These are phyloP conservation scores for Coryphaenoides rupestris DNA, from an alignment of 2,113 vertebrate species.

Conservation along the genomic window DNA sequence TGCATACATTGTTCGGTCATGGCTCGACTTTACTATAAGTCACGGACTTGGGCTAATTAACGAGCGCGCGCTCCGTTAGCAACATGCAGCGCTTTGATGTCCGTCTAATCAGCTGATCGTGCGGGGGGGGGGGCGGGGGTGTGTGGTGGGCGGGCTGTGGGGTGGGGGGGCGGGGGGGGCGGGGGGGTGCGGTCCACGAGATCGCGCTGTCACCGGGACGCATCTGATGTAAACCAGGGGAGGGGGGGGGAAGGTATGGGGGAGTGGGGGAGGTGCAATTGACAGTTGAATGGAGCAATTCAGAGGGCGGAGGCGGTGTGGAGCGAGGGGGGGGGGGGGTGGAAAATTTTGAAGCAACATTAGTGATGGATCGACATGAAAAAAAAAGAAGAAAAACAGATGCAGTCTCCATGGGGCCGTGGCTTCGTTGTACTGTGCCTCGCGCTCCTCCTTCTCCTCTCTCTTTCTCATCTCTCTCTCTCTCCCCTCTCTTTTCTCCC, in stretches of 20 bases:
- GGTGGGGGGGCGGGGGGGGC: too few species aligned
- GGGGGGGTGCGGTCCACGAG: slow-evolving; percentile 92
- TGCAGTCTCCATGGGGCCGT: slow-evolving; percentile 95
- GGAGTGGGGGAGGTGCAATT: slow-evolving; percentile 88
- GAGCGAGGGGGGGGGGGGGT: slow-evolving; percentile 72
- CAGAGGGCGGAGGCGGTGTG: slow-evolving; percentile 60
- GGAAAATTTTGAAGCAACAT: slow-evolving; percentile 93
- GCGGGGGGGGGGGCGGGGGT: too few species aligned
- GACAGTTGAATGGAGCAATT: slow-evolving; percentile 93
- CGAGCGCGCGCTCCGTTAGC: too few species aligned
- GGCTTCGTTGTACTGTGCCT: slow-evolving; percentile 74
- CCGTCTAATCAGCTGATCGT: too few species aligned
- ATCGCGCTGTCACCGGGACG: slow-evolving; percentile 94
- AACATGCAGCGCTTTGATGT: too few species aligned
- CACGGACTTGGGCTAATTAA: too few species aligned
- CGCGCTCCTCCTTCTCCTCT: slow-evolving; percentile 61
- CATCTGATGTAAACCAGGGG: slow-evolving; percentile 92
- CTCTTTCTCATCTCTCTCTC: slow-evolving; percentile 38
- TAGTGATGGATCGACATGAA: slow-evolving; percentile 99
- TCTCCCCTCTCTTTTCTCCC: too few species aligned
- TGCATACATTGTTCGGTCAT: too few species aligned
- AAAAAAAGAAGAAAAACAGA: too few species aligned
- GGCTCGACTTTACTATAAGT: too few species aligned
- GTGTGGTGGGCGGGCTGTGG: too few species aligned
- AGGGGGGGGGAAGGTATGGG: slow-evolving; percentile 55